Evolutionary conservation across 1,140 invertebrate species (phyloP).

Genomic region (Macrocentrus cingulum): DNA sequence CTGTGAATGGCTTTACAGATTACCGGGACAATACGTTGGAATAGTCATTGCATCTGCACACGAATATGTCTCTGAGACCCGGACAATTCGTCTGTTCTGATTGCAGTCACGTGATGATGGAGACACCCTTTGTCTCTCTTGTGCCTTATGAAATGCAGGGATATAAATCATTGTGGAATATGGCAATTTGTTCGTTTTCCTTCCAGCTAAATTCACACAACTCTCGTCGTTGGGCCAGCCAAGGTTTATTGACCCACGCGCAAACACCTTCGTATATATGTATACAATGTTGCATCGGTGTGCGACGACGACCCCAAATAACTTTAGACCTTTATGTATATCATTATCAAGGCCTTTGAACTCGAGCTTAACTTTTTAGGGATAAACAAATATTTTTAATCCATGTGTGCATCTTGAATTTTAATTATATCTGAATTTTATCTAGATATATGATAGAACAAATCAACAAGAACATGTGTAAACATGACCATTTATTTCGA

Average conservation of each 20-base stretch:
- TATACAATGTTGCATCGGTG: conserved; percentile 15
- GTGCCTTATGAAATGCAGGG: conserved; percentile 8
- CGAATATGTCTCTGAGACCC: background rate
- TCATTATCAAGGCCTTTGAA: background rate
- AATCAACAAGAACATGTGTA: too few relatives aligned
- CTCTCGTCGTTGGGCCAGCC: background rate
- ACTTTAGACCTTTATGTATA: conserved; percentile 1
- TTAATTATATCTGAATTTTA: too few relatives aligned
- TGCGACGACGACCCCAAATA: conserved; percentile 16
- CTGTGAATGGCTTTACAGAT: background rate
- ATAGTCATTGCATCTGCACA: conserved; percentile 5
- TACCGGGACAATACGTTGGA: conserved; percentile 20
- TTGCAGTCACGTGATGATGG: conserved; percentile 12
- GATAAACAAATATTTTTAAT: conserved; percentile 15
- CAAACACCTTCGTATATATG: conserved; percentile 13
- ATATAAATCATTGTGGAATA: conserved; percentile 16
- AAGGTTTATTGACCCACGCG: conserved; percentile 20
- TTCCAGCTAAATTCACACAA: background rate
- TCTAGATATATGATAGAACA: too few relatives aligned
- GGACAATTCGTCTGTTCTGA: background rate
- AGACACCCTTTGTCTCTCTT: conserved; percentile 22
- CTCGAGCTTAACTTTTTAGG: background rate
- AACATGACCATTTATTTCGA: too few relatives aligned
- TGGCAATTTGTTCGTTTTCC: conserved; percentile 16
- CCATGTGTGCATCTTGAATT: too few relatives aligned